A percentile compares a stretch with the other conserved stretches of the same genome.
These are phyloP conservation scores for Ia io DNA, from an alignment of 2,113 vertebrate species.

Conservation along the genomic window DNA sequence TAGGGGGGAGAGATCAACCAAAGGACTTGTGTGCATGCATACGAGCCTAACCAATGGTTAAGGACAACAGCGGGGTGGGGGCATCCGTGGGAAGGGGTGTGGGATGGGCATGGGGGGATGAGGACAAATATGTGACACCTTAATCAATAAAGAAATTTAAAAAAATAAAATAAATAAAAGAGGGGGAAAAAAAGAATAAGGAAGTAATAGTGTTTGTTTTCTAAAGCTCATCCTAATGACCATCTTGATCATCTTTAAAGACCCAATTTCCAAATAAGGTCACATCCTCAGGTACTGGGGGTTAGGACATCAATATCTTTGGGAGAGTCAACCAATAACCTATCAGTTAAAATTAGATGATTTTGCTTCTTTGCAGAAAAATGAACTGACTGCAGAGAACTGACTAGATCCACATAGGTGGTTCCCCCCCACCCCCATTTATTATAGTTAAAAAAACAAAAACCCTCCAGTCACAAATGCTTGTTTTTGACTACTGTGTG, in stretches of 20 bases:
- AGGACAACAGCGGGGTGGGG: no score
- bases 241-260: background rate
- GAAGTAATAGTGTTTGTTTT: background rate
- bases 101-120: no score
- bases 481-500: background rate
- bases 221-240: background rate
- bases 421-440: background rate
- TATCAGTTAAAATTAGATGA: background rate
- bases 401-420: background rate
- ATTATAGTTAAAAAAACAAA: conserved; percentile 7
- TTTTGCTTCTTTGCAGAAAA: conserved; percentile 25
- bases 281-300: background rate
- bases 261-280: background rate
- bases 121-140: no score
- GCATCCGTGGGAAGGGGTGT: no score
- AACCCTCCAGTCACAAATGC: background rate
- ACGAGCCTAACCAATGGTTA: no score
- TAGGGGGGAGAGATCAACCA: no score
- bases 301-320: background rate
- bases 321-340: background rate
- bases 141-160: no score
- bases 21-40: no score
- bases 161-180: no score
- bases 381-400: background rate
- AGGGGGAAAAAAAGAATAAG: no score